Evolutionary conservation across 2,113 vertebrate species (phyloP).

Genomic region (Turnix velox): DNA sequence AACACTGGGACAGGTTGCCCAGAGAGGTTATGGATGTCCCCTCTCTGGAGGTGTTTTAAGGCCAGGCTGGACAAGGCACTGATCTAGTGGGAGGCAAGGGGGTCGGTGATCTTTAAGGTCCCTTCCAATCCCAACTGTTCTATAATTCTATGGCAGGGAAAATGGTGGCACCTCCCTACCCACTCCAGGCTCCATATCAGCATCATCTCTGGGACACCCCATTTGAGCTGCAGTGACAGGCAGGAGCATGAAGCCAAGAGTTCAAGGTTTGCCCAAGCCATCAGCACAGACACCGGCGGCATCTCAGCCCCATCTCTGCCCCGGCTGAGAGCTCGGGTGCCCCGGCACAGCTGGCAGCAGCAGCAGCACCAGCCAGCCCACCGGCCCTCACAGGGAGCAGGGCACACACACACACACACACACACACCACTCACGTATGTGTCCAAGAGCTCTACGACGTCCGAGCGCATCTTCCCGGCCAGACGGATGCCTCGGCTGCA

Average conservation of each 20-base stretch:
- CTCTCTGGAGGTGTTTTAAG: too few relatives aligned
- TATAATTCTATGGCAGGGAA: accelerated
- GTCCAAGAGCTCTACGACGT: conserved; percentile 64
- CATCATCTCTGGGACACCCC: accelerated
- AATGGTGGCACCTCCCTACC: accelerated
- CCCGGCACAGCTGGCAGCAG: neutral
- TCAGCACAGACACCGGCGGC: accelerated
- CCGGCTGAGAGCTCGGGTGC: accelerated
- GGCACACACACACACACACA: too few relatives aligned
- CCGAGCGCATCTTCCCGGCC: conserved; percentile 72
- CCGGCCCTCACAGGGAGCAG: accelerated
- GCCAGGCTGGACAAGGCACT: too few relatives aligned
- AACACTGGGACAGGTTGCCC: too few relatives aligned
- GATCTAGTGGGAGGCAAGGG: too few relatives aligned
- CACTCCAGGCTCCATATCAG: accelerated
- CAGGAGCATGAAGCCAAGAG: accelerated
- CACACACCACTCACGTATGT: conserved; percentile 76
- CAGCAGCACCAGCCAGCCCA: accelerated
- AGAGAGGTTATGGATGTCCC: too few relatives aligned
- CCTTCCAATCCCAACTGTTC: too few relatives aligned
- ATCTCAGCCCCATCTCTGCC: neutral
- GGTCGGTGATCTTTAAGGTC: too few relatives aligned
- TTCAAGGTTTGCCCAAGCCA: accelerated
- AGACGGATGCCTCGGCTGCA: conserved; percentile 71
- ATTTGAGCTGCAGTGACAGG: accelerated